Conservation (phyloP, 1,140 invertebrate species). For the Trichoplusia ni region DNA sequence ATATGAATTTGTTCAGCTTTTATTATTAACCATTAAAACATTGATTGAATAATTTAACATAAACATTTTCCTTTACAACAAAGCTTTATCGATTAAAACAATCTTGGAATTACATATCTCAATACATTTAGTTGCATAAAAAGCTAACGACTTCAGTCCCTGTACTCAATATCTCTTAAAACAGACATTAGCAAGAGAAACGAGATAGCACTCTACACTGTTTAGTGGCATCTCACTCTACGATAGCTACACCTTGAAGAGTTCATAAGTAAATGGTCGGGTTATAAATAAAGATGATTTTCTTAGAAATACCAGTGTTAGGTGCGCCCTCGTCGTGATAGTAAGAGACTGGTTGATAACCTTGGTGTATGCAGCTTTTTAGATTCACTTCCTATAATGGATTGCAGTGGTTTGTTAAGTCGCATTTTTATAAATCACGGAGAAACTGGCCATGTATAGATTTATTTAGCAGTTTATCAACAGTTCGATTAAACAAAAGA, state of each 20-base stretch:
- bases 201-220: too few relatives aligned
- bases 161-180: too few relatives aligned
- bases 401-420: not conserved
- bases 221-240: too few relatives aligned
- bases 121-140: not conserved
- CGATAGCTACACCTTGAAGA: too few relatives aligned
- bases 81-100: not conserved
- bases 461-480: too few relatives aligned
- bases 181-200: too few relatives aligned
- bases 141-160: not conserved
- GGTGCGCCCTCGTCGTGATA: constrained; percentile 17
- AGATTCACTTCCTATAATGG: constrained; percentile 25
- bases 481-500: too few relatives aligned
- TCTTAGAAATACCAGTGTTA: constrained; percentile 22
- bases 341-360: constrained; percentile 26
- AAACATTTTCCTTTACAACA: not conserved
- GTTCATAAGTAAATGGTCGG: not conserved
- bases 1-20: too few relatives aligned
- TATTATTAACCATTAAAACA: too few relatives aligned
- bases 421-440: too few relatives aligned
- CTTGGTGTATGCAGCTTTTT: constrained; percentile 25
- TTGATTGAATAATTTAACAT: too few relatives aligned
- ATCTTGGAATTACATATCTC: not conserved
- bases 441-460: too few relatives aligned
- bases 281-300: constrained; percentile 32